These are phyloP conservation scores for Ploceus nigricollis DNA, from an alignment of 2,113 vertebrate species.

Conservation along the genomic window DNA sequence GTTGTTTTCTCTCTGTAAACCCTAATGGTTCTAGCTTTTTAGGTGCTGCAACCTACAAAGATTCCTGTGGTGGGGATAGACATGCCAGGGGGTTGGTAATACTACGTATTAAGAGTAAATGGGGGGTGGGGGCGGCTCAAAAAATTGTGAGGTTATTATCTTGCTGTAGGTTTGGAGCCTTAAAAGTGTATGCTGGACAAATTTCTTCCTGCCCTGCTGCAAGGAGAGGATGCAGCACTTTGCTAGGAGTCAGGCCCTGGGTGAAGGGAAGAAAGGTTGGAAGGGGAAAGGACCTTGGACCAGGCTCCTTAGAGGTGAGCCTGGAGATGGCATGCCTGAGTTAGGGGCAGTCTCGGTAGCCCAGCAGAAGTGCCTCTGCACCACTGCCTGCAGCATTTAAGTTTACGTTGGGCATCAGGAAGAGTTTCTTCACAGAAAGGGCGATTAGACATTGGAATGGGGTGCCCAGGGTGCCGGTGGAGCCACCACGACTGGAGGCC, in stretches of 20 bases:
- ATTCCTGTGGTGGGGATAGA: accelerated
- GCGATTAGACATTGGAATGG: background rate
- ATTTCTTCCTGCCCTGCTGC: background rate
- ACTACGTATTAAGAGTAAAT: accelerated
- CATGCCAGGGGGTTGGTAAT: accelerated
- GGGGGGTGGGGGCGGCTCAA: no score
- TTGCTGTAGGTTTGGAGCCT: background rate
- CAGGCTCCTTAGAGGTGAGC: background rate
- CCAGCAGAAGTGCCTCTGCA: background rate
- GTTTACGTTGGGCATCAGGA: no score
- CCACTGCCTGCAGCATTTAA: background rate
- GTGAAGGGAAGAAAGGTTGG: no score
- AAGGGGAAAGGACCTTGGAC: background rate
- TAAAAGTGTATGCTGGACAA: background rate
- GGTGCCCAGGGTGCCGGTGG: accelerated
- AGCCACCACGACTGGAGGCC: background rate
- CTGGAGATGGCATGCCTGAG: no score
- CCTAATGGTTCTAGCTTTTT: background rate
- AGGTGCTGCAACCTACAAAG: background rate
- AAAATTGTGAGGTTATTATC: accelerated
- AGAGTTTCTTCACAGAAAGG: background rate
- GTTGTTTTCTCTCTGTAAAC: background rate
- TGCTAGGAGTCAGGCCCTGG: no score
- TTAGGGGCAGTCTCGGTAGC: accelerated
- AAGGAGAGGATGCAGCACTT: accelerated